phyloP scores from a whole-genome alignment of 2,888 invertebrate genomes.

The Aleiodes alternator region DNA sequence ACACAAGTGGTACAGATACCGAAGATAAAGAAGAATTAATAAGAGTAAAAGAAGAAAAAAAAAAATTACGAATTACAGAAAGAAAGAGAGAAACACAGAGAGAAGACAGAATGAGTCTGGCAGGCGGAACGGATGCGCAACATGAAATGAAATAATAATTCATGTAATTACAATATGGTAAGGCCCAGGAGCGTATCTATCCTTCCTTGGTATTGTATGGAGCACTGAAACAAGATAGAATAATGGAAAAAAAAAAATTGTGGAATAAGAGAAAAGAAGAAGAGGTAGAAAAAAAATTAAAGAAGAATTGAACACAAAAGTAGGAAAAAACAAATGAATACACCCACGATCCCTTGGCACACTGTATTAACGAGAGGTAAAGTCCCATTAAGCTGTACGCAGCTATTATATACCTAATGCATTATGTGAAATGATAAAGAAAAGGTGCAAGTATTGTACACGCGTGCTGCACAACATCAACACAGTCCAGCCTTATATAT shows the following conservation, averaged over 20 bases:
- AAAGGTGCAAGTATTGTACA: slow-evolving; percentile 59
- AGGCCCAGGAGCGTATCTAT: slow-evolving; percentile 63
- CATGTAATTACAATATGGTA: slow-evolving; percentile 70
- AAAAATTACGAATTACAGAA: slow-evolving; percentile 16
- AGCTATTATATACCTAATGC: slow-evolving; percentile 71
- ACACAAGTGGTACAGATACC: no score
- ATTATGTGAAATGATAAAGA: slow-evolving; percentile 68
- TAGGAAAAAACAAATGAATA: slow-evolving; percentile 34
- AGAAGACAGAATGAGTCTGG: slow-evolving; percentile 51
- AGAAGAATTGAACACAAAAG: slow-evolving; percentile 24
- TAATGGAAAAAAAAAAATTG: slow-evolving; percentile 1
- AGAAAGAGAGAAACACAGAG: slow-evolving; percentile 39
- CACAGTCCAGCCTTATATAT: slow-evolving; percentile 38
- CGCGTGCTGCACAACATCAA: slow-evolving; percentile 46
- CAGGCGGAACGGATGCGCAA: slow-evolving; percentile 68
- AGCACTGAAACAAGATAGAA: neutral
- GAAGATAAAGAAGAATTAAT: slow-evolving; percentile 1
- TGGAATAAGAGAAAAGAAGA: neutral
- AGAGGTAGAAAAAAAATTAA: neutral
- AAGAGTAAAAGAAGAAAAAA: slow-evolving; percentile 33
- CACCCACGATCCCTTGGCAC: slow-evolving; percentile 59
- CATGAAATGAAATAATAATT: slow-evolving; percentile 72
- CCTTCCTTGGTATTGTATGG: slow-evolving; percentile 12
- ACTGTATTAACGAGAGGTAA: slow-evolving; percentile 67
- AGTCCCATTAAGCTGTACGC: slow-evolving; percentile 69